Conservation (phyloP, 2,888 invertebrate genomes). For the Microctonus aethiopoides region DNA sequence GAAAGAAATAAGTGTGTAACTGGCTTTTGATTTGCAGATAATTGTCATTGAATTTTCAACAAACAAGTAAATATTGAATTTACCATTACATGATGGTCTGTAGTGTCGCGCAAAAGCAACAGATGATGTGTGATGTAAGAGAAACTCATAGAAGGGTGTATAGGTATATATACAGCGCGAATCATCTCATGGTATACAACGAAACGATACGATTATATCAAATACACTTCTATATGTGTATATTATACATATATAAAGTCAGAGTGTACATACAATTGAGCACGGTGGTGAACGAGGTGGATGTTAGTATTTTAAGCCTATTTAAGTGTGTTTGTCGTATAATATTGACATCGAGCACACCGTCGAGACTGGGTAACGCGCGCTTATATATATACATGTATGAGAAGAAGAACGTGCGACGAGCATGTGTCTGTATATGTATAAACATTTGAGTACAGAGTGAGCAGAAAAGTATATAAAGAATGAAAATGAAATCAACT, state of each 20-base stretch:
- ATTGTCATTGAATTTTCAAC: slow-evolving; percentile 15
- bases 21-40: slow-evolving; percentile 14
- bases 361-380: slow-evolving; percentile 56
- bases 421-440: slow-evolving; percentile 24
- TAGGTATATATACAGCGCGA: slow-evolving; percentile 11
- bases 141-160: slow-evolving; percentile 16
- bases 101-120: background rate
- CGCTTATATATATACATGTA: slow-evolving; percentile 38
- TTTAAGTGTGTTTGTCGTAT: slow-evolving; percentile 67
- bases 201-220: slow-evolving; percentile 54
- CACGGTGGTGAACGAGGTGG: slow-evolving; percentile 50
- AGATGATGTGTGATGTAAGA: background rate
- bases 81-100: slow-evolving; percentile 18
- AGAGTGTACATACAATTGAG: slow-evolving; percentile 43
- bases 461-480: slow-evolving; percentile 3
- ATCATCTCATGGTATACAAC: slow-evolving; percentile 4
- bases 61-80: slow-evolving; percentile 22
- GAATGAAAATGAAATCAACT: slow-evolving; percentile 11
- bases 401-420: background rate
- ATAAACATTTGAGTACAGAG: slow-evolving; percentile 13
- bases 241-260: slow-evolving; percentile 42
- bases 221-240: slow-evolving; percentile 40
- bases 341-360: slow-evolving; percentile 66
- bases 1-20: background rate
- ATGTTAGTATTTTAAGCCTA: slow-evolving; percentile 66